Evolutionary conservation across 2,113 vertebrate species (phyloP).

Genomic region (Tyto alba): DNA sequence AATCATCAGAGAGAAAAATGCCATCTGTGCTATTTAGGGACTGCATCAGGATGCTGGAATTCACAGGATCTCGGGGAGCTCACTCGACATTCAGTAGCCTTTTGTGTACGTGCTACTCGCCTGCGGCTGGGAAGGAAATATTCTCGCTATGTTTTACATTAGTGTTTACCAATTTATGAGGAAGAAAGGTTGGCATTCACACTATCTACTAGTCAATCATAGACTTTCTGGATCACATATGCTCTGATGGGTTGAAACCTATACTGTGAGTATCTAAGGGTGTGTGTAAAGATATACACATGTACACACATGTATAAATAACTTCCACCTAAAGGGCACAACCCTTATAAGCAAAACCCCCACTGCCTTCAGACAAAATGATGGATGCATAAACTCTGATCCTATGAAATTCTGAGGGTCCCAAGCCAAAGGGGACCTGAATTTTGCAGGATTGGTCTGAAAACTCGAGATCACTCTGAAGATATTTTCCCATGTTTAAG

Average conservation of each 20-base stretch:
- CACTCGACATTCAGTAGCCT: background rate
- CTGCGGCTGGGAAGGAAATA: conserved; percentile 24
- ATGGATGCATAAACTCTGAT: background rate
- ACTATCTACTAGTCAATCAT: background rate
- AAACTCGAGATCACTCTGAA: background rate
- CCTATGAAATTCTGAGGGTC: background rate
- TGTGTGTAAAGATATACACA: background rate
- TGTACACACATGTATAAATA: background rate
- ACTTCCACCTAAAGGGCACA: background rate
- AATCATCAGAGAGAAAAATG: conserved; percentile 64
- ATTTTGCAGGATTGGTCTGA: background rate
- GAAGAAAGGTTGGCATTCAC: background rate
- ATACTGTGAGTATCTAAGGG: background rate
- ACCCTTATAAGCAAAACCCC: background rate
- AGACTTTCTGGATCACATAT: background rate
- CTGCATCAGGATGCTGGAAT: conserved; percentile 49
- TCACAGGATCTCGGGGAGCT: background rate
- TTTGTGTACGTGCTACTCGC: conserved; percentile 4
- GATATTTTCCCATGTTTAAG: background rate
- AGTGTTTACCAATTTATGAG: conserved; percentile 1
- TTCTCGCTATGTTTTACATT: background rate
- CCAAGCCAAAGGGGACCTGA: background rate
- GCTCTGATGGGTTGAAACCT: background rate
- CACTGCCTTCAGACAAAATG: background rate
- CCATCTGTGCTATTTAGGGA: conserved; percentile 71